Conservation (phyloP, 2,797 vertebrate genomes). For the Kryptopterus vitreolus region DNA sequence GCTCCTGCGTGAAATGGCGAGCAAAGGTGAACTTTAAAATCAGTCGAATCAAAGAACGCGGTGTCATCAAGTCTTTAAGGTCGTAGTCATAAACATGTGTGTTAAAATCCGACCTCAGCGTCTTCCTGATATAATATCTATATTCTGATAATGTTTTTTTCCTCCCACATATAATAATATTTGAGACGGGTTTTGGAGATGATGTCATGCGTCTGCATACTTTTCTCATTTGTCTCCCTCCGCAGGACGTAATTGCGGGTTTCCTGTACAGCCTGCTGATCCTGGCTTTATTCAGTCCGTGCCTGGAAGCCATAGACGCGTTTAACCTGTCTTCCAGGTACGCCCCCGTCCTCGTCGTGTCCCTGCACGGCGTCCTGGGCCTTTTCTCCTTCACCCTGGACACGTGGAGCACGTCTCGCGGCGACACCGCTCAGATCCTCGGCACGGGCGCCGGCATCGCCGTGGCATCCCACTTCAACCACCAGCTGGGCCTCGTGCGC, state of each 20-base stretch:
- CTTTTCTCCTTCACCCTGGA: constrained; percentile 95
- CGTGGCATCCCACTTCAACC: constrained; percentile 83
- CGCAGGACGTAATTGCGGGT: constrained; percentile 89
- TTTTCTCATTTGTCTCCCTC: constrained; percentile 43
- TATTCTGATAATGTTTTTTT: background rate
- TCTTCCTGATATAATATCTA: background rate
- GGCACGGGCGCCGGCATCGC: constrained; percentile 91
- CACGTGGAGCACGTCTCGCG: constrained; percentile 95
- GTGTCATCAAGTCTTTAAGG: background rate
- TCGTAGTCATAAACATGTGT: background rate
- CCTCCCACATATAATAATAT: too few species aligned
- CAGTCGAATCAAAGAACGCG: background rate
- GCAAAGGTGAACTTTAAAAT: background rate
- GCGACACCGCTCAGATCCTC: constrained; percentile 94
- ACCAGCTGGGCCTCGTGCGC: constrained; percentile 74
- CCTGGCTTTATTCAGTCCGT: constrained; percentile 83
- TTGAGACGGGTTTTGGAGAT: too few species aligned
- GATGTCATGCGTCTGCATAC: too few species aligned
- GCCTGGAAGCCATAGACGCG: constrained; percentile 83
- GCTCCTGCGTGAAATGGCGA: background rate
- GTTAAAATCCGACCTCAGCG: background rate
- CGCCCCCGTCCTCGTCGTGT: constrained; percentile 84
- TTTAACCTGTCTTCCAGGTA: constrained; percentile 86
- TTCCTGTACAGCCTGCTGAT: constrained; percentile 88
- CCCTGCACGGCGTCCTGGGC: constrained; percentile 83